phyloP scores from a whole-genome alignment of 2,888 invertebrate species.

The Xanthorhoe spadicearia region DNA sequence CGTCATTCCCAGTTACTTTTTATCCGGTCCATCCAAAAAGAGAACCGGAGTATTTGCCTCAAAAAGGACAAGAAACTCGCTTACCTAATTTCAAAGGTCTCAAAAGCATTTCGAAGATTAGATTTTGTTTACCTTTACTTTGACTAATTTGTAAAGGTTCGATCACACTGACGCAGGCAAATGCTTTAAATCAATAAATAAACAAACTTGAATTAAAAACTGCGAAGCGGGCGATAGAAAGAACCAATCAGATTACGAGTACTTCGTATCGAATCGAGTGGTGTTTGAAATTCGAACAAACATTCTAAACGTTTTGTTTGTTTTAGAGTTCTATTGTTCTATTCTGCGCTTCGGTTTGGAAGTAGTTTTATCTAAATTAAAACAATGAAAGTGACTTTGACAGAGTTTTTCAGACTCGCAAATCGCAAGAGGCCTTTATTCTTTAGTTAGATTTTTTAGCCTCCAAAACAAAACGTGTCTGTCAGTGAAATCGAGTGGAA shows the following conservation, averaged over 20 bases:
- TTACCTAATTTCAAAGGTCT: not conserved
- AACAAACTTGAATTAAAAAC: not conserved
- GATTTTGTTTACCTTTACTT: slow-evolving; percentile 1
- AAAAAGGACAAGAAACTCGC: not conserved
- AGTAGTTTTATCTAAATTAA: not conserved
- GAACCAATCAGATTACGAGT: no score
- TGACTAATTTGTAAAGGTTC: not conserved
- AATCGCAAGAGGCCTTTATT: no score
- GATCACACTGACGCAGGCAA: not conserved
- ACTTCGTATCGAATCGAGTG: not conserved
- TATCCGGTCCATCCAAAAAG: no score
- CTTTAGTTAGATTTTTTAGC: no score
- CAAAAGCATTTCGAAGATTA: not conserved
- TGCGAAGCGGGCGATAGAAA: not conserved
- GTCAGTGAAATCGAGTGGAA: no score
- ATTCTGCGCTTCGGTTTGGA: not conserved
- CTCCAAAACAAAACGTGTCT: no score
- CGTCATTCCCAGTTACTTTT: no score
- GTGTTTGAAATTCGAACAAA: not conserved
- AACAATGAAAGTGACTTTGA: no score
- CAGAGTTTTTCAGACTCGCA: no score
- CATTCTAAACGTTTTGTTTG: not conserved
- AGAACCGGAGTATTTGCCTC: not conserved
- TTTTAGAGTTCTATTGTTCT: not conserved
- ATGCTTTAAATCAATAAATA: not conserved